Base-by-base conservation (phyloP, 2,113 vertebrate genomes). In the Trematocara unimaculatum region DNA sequence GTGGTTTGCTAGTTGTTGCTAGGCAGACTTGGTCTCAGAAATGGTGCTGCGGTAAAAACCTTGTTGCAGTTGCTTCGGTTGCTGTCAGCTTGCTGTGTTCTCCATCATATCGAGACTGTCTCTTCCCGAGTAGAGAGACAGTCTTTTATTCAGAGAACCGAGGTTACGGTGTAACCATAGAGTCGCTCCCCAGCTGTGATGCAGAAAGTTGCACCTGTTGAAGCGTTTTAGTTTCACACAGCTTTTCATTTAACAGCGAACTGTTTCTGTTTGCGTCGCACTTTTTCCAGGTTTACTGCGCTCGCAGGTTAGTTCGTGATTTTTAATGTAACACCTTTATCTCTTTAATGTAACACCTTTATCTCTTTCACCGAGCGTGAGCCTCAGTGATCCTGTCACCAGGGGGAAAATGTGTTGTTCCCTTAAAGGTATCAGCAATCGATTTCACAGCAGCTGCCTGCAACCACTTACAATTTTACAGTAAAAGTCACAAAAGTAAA, bases 381-480 rank as follows among this genome's bases (percentile, higher is more conserved):
- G n/a, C 35, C n/a, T 35, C 58, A 12, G 31, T 62, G 17, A 35
- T 62, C 31, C 58, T 7, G 31, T n/a, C 17, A 35, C 31, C 5
- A 62, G 58, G 0, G 58, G 5, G 0, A 11, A 60, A 35, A 62
- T 12, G 17, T 62, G 58, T n/a, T 0, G 17, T 62, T 62, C 58
- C 4, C 31, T 12, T 6, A 4, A 18, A 70, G 1, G n/a, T 70
- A 20, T 42, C 18, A 70, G 62, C 18, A 1, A 8, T 8, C 1
- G 1, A 67, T 67, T 40, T 14, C 35, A 40, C 18, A 40, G 62
- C 33, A 20, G 12, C 62, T 40, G 33, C 62, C 62, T 40, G 35
- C 18, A 67, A 67, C 4, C 35, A 67, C 62, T 0, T 40, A 70
- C 35, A 14, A 5, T 72, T 42, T 45, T 26, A 23, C 5, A 72